Percentiles rank a stretch among this genome's conserved stretches.
Evolutionary conservation across 2,113 vertebrate genomes (phyloP).

Genomic region (Myiagra hebetior): DNA sequence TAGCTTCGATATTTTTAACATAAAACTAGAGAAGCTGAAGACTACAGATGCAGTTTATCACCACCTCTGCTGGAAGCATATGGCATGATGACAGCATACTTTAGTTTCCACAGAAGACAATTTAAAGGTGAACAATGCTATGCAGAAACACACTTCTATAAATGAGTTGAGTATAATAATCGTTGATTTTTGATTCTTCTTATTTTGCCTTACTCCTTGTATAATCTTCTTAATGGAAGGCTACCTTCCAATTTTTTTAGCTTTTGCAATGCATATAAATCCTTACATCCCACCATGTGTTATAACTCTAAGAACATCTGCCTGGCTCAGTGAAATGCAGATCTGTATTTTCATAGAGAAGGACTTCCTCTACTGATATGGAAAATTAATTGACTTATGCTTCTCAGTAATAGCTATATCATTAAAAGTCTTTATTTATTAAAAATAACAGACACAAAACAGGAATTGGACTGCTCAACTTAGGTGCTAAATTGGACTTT

Average conservation of each 20-base stretch:
- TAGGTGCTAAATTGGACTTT: not conserved
- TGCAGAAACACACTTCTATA: not conserved
- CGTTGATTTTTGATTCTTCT: not conserved
- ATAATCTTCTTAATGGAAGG: not conserved
- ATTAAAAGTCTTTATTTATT: not conserved
- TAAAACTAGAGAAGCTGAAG: not conserved
- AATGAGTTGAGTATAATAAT: not conserved
- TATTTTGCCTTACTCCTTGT: not conserved
- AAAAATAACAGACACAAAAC: not conserved
- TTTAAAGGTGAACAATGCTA: not conserved
- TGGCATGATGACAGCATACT: not conserved
- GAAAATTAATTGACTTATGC: not conserved
- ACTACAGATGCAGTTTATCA: not conserved
- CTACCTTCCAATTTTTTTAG: not conserved
- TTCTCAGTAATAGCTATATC: not conserved
- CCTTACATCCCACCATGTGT: not conserved
- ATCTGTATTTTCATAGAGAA: not conserved
- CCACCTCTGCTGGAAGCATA: not conserved
- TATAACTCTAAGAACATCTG: not conserved
- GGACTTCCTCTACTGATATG: not conserved
- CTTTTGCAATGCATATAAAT: not conserved
- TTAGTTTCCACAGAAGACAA: not conserved
- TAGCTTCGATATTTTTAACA: not conserved
- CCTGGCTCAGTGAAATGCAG: not conserved
- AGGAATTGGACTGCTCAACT: not conserved